Base-by-base conservation (phyloP, 2,797 vertebrate species). In the Coranthus polyacanthus region DNA sequence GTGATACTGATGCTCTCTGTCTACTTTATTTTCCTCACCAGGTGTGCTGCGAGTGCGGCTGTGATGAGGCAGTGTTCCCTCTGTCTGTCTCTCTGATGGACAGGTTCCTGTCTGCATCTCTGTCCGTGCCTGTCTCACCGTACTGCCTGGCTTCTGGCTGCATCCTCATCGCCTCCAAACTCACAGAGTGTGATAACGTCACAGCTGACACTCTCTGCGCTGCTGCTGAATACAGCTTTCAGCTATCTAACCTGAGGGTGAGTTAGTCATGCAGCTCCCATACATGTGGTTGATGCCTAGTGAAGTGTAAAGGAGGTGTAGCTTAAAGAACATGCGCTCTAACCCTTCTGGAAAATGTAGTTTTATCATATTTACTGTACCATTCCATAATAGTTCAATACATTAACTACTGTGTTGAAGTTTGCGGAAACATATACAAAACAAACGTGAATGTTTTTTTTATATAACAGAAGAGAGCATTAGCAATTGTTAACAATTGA, bases 81-180 rank as follows among this genome's bases (percentile, higher is more conserved):
- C 85, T 94, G 59, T 81, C 91, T 0, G 89, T 93, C 46, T 94
- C 93, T 7, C 89, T 94, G 54, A 60, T 94, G 86, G 94, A 95
- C 68, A 72, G 91, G n/a, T 93, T 89, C 66, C 82, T 95, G 75
- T 92, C 92, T 0, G 72, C 66, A 36, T 83, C 90, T 1, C 64
- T 94, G 65, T 84, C 91, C 8, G 34, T 91, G 4, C 88, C 93
- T 0, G 79, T 85, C 36, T 92, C 92, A 0, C 89, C 90, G 0
- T 85, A 83, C 75, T 93, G 93, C 67, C 88, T 94, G 29, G 83
- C 86, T 0, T 90, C 94, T 0, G 83, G 90, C 69, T 95, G 94
- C 75, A 50, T 95, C 75, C 92, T 95, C 68, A 88, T 95, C 41
- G 89, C 94, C 68, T 94, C 94, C 16, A 95, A 95, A 42, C 88